Evolutionary conservation across 2,888 invertebrate species (phyloP).

Genomic region (Exephanes ischioxanthus): DNA sequence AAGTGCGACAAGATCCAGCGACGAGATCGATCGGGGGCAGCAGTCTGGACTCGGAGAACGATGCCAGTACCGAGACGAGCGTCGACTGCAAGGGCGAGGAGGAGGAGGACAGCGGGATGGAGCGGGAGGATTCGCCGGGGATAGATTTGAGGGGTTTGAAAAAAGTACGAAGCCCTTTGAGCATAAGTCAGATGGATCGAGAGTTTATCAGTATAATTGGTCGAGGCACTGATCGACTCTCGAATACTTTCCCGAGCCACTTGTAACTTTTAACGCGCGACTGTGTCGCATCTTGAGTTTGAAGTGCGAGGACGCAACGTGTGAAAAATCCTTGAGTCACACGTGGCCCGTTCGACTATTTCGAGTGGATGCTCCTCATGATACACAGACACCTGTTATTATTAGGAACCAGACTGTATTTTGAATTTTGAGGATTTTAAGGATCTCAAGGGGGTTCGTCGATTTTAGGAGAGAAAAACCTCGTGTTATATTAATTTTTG

Average conservation of each 20-base stretch:
- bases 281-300: constrained; percentile 29
- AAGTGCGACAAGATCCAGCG: constrained; percentile 81
- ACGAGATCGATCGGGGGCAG: constrained; percentile 67
- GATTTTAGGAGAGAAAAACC: too few species aligned
- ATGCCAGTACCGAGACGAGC: constrained; percentile 66
- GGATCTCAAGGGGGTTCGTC: too few species aligned
- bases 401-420: too few species aligned
- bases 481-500: too few species aligned
- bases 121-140: constrained; percentile 81
- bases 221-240: constrained; percentile 8
- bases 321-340: constrained; percentile 60
- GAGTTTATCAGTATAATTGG: constrained; percentile 33
- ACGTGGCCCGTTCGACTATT: constrained; percentile 59
- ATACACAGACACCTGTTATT: neutral
- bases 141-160: constrained; percentile 80
- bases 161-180: constrained; percentile 78
- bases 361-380: constrained; percentile 10
- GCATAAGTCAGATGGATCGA: constrained; percentile 3
- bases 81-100: constrained; percentile 75
- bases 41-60: constrained; percentile 65
- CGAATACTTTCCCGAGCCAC: constrained; percentile 48
- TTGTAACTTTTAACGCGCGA: constrained; percentile 40
- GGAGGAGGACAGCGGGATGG: constrained; percentile 82
- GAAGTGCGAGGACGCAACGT: constrained; percentile 23
- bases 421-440: neutral